Percentiles rank a stretch among this genome's conserved stretches.
Conservation (phyloP, 2,797 vertebrate genomes). For the Pogoniulus pusillus region DNA sequence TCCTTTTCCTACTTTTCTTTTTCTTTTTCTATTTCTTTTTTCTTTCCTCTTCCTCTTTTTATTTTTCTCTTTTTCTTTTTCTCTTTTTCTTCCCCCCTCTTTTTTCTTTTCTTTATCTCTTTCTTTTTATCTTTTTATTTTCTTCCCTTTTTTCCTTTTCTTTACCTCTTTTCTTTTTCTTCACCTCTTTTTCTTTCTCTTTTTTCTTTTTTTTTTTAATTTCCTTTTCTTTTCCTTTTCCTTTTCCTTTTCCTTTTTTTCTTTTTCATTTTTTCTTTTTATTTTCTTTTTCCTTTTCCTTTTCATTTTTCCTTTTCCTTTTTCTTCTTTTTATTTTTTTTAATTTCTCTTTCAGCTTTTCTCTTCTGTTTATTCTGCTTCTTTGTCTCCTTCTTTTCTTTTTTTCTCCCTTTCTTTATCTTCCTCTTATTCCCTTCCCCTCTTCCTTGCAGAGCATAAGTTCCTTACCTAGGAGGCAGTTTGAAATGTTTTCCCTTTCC, state of each 20-base stretch:
- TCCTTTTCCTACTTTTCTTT: no score
- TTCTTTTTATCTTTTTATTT: fast-evolving
- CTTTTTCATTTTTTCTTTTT: no score
- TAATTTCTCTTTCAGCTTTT: no score
- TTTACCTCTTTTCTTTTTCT: no score
- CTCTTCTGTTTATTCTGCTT: no score
- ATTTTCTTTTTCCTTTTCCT: no score
- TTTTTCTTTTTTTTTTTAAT: fast-evolving
- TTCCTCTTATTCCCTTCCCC: fast-evolving
- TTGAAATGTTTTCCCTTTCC: conserved; percentile 55
- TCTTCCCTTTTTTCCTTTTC: not conserved
- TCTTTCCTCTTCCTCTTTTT: fast-evolving
- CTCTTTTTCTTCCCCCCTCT: no score
- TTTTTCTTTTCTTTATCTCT: no score
- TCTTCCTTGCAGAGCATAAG: not conserved
- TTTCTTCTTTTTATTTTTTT: no score
- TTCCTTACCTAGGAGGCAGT: conserved; percentile 19
- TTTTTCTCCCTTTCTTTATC: fast-evolving
- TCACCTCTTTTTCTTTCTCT: no score
- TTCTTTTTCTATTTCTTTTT: not conserved
- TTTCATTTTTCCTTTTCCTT: no score
- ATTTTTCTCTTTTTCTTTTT: not conserved
- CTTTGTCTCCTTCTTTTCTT: no score
- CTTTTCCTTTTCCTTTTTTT: not conserved
- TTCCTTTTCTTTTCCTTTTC: fast-evolving